phyloP scores from a whole-genome alignment of 2,888 invertebrate species.

The Nomada lathburiana region DNA sequence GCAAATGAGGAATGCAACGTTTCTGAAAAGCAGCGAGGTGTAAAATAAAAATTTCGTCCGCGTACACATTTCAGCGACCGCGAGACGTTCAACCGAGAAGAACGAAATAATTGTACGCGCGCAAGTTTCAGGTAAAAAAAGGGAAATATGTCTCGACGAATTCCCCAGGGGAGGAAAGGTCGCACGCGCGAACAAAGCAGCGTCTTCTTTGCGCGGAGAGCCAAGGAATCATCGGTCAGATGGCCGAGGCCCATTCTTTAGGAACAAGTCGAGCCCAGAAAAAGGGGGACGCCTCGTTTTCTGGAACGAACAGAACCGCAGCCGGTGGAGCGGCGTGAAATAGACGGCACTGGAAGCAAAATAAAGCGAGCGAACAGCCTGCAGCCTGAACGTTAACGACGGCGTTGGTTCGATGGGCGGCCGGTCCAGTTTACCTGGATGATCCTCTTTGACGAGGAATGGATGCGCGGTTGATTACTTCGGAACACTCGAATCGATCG shows the following conservation, averaged over 20 bases:
- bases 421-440: conserved; percentile 45
- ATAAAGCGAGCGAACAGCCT: conserved; percentile 19
- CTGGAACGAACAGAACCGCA: conserved; percentile 10
- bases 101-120: too few relatives aligned
- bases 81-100: too few relatives aligned
- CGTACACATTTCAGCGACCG: too few relatives aligned
- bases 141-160: not conserved
- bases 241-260: conserved; percentile 19
- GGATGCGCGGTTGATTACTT: conserved; percentile 30
- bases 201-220: conserved; percentile 29
- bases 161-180: not conserved
- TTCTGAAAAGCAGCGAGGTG: too few relatives aligned
- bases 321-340: conserved; percentile 7
- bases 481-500: conserved; percentile 49
- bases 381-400: conserved; percentile 24
- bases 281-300: conserved; percentile 8
- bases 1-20: too few relatives aligned
- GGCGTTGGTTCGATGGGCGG: not conserved
- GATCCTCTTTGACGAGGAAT: conserved; percentile 41
- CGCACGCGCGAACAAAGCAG: not conserved
- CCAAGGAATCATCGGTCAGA: conserved; percentile 32
- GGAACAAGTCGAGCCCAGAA: conserved; percentile 7
- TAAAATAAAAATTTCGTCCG: too few relatives aligned
- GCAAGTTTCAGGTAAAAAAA: not conserved
- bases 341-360: not conserved